Evolutionary conservation across 2,888 invertebrate species (phyloP).

Genomic region (Sycophila texana): DNA sequence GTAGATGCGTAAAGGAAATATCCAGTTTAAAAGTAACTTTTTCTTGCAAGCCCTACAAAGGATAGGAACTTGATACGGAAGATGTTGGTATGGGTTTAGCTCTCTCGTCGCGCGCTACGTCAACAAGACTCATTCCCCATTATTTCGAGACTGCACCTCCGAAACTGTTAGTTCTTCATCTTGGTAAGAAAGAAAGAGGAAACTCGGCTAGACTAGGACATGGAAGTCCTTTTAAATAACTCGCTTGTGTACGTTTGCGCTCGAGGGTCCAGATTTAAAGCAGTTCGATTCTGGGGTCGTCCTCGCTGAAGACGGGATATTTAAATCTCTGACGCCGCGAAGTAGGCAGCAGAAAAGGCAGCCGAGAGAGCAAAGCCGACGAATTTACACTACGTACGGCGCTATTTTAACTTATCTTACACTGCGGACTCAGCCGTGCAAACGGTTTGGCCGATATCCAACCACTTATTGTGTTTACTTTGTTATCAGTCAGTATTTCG

Average conservation of each 20-base stretch:
- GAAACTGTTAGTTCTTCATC: too few relatives aligned
- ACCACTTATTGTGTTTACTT: background rate
- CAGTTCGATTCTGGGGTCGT: too few relatives aligned
- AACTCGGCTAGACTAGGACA: too few relatives aligned
- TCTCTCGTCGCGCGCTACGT: too few relatives aligned
- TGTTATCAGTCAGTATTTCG: background rate
- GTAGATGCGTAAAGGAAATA: too few relatives aligned
- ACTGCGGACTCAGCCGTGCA: slow-evolving; percentile 1
- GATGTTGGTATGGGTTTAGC: too few relatives aligned
- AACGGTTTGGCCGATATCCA: slow-evolving; percentile 19
- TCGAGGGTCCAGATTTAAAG: slow-evolving; percentile 47
- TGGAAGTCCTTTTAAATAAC: background rate
- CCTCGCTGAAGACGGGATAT: slow-evolving; percentile 21
- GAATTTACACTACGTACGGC: background rate
- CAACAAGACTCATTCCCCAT: too few relatives aligned
- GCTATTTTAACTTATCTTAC: slow-evolving; percentile 33
- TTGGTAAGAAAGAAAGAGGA: too few relatives aligned
- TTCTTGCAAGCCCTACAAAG: too few relatives aligned
- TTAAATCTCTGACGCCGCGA: slow-evolving; percentile 45
- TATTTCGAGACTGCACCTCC: too few relatives aligned
- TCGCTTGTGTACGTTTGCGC: slow-evolving; percentile 14
- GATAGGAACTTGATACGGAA: too few relatives aligned
- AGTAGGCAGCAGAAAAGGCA: background rate
- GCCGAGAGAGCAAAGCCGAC: background rate
- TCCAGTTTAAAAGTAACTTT: too few relatives aligned